A percentile compares a stretch with the other conserved stretches of the same genome.
phyloP scores from a whole-genome alignment of 2,888 invertebrate species.

The Aphodius sticticus region DNA sequence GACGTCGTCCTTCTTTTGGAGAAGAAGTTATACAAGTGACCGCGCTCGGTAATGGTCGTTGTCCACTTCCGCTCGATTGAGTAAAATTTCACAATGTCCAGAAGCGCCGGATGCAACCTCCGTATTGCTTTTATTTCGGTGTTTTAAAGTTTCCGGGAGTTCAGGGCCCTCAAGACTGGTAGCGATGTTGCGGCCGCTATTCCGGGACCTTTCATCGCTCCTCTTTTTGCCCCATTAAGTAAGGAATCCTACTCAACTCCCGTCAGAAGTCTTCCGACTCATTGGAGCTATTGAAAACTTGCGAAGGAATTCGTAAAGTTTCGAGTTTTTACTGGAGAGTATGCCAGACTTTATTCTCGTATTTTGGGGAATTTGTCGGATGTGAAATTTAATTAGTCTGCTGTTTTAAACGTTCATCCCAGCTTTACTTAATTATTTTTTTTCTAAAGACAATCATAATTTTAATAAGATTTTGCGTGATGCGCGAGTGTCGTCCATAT shows the following conservation, averaged over 20 bases:
- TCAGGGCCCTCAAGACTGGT: not conserved
- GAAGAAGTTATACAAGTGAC: not conserved
- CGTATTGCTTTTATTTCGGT: not conserved
- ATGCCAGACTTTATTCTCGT: not conserved
- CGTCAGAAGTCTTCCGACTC: not conserved
- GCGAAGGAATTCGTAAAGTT: not conserved
- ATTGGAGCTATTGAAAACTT: not conserved
- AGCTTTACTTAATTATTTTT: no score
- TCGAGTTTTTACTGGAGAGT: not conserved
- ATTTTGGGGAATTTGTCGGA: not conserved
- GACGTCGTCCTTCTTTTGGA: not conserved
- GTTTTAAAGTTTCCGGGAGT: constrained; percentile 4
- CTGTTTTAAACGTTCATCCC: no score
- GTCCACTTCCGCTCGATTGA: constrained; percentile 13
- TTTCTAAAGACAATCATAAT: no score
- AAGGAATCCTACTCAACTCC: not conserved
- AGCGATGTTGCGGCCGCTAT: not conserved
- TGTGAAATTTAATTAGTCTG: not conserved
- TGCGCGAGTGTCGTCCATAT: no score
- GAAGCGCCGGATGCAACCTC: not conserved
- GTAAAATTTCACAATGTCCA: constrained; percentile 17
- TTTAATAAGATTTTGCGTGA: no score
- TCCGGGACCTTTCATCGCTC: not conserved
- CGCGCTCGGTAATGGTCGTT: constrained; percentile 15
- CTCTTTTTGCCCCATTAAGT: not conserved